Percentiles rank a stretch among this genome's conserved stretches.
Conservation (phyloP, 1,140 invertebrate species). For the Drosophila dunni region DNA sequence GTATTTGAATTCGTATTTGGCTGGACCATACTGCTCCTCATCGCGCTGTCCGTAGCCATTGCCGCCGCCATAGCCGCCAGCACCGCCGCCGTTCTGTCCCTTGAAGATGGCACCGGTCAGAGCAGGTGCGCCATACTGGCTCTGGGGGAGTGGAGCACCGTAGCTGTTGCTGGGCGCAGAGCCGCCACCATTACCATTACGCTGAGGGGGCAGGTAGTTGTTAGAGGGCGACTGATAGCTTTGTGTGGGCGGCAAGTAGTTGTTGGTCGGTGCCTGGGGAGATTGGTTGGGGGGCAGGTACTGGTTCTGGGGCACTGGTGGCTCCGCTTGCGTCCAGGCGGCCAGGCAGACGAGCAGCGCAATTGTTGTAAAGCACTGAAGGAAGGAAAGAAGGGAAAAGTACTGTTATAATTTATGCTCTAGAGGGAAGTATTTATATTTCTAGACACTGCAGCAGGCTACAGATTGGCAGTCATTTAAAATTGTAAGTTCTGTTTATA, state of each 20-base stretch:
- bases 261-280: conserved; percentile 74
- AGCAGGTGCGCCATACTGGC: conserved; percentile 84
- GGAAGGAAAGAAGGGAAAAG: not conserved
- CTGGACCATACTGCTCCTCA: conserved; percentile 86
- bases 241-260: conserved; percentile 79
- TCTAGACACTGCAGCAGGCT: not conserved
- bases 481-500: not conserved
- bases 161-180: conserved; percentile 84
- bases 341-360: conserved; percentile 78
- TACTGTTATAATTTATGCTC: too few relatives aligned
- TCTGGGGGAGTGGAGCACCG: conserved; percentile 81
- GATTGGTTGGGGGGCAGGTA: conserved; percentile 86
- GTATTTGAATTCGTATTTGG: conserved; percentile 91
- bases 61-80: conserved; percentile 56
- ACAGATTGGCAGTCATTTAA: not conserved
- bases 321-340: conserved; percentile 82
- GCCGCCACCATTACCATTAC: conserved; percentile 52
- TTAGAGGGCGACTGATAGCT: conserved; percentile 70
- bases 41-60: conserved; percentile 79
- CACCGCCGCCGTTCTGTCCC: conserved; percentile 68
- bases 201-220: conserved; percentile 80
- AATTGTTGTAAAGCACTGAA: conserved; percentile 80
- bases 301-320: conserved; percentile 85
- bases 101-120: conserved; percentile 85
- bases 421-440: not conserved